Evolutionary conservation across 1,140 invertebrate species (phyloP), one percentile per base, ranked within the genome.

Genomic region (Phortica variegata): DNA sequence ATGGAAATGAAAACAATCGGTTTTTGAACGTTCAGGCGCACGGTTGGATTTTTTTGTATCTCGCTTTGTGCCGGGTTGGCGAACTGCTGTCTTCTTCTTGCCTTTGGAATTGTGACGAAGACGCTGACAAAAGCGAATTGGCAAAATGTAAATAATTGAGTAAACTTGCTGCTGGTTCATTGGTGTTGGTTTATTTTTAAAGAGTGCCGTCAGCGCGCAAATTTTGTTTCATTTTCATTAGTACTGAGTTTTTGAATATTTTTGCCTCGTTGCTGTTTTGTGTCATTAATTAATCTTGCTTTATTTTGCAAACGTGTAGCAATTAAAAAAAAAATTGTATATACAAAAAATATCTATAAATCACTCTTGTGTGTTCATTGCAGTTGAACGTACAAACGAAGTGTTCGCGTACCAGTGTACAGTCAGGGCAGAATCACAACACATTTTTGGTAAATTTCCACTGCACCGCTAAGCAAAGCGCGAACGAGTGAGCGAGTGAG

Each of bases 121-220:
- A 58, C 53, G 58, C 42, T 40, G 51, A 56, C 41, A 53, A 49
- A 60, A 59, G 54, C 52, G 44, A 49, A 56, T 46, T 49, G 53
- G 58, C 54, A 56, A 60, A 62, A 62, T 49, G 49, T 55, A 34
- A 57, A 63, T 60, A 60, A 53, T 60, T 50, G 53, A 40, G 47
- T 51, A 49, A 26, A 26, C 23, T 34, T 5, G 33, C 15, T 34
- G 15, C 15, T 16, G 13, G 20, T 44, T 44, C 15, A 44, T 44
- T 33, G 31, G 20, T 44, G 10, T 65, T 60, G 57, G 52, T 70
- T 66, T 71, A 70, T 70, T 66, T 70, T 66, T 70, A 70, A 70
- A 61, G 57, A 55, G 55, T 66, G 66, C 54, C 66, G 60, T 62
- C 59, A 66, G 60, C 56, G 57, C 47, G 39, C 15, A 33, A 21